Evolutionary conservation across 2,797 vertebrate genomes (phyloP).

Genomic region (Manis crassicaudata): DNA sequence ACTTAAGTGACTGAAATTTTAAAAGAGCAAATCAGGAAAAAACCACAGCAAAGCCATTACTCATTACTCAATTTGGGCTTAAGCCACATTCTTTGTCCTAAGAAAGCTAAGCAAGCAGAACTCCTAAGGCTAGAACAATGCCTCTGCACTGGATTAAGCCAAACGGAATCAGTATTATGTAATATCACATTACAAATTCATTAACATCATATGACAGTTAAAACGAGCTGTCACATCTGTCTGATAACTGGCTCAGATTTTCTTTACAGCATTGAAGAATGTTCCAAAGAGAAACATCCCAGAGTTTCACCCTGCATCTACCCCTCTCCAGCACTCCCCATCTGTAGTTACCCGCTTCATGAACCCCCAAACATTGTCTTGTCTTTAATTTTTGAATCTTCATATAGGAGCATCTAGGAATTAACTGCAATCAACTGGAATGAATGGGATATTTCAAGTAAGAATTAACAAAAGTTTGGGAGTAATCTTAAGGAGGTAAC

Average conservation of each 20-base stretch:
- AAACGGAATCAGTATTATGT: slow-evolving; percentile 4
- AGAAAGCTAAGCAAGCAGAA: slow-evolving; percentile 21
- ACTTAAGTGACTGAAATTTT: slow-evolving; percentile 38
- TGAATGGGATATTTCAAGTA: neutral
- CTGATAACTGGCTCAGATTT: neutral
- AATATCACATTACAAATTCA: neutral
- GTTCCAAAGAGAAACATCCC: neutral
- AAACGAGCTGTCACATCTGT: neutral
- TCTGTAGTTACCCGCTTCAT: neutral
- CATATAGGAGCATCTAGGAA: neutral
- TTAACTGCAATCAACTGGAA: neutral
- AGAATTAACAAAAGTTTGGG: neutral
- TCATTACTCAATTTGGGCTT: slow-evolving; percentile 29
- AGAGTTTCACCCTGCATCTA: neutral
- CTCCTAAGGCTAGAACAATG: neutral
- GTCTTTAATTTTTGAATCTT: slow-evolving; percentile 7
- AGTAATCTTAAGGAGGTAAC: neutral
- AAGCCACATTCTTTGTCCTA: neutral
- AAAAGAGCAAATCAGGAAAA: slow-evolving; percentile 61
- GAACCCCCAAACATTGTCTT: neutral
- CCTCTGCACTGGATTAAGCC: neutral
- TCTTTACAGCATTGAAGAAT: neutral
- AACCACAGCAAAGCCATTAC: slow-evolving; percentile 54
- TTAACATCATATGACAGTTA: neutral
- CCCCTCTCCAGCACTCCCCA: neutral